phyloP scores from a whole-genome alignment of 2,113 vertebrate genomes.

The Oxygymnocypris stewartii region DNA sequence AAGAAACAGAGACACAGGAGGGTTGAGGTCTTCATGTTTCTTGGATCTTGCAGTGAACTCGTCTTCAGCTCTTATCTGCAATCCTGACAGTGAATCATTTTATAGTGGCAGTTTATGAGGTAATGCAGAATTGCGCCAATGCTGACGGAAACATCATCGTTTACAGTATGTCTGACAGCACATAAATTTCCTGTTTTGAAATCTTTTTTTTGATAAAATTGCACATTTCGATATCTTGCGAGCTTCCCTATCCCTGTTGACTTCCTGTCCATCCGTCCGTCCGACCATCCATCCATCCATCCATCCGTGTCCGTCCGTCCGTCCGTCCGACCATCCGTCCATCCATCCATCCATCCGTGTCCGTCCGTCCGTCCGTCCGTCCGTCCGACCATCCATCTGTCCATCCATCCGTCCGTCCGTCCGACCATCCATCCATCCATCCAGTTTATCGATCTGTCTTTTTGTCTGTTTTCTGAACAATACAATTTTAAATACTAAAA shows the following conservation, averaged over 20 bases:
- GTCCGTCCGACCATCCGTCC: too few relatives aligned
- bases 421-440: too few relatives aligned
- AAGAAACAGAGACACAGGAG: background rate
- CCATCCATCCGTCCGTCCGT: too few relatives aligned
- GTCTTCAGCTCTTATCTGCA: background rate
- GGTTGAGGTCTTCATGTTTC: constrained; percentile 2
- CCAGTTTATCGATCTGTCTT: too few relatives aligned
- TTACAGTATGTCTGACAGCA: background rate
- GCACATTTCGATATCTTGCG: background rate
- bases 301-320: too few relatives aligned
- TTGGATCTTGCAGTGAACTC: background rate
- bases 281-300: too few relatives aligned
- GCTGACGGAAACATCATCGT: background rate
- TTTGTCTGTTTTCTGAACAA: too few relatives aligned
- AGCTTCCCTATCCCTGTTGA: too few relatives aligned
- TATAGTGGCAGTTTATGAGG: background rate
- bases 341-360: too few relatives aligned
- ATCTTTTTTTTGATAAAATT: background rate
- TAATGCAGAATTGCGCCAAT: background rate
- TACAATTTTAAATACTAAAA: background rate
- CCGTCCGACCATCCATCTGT: too few relatives aligned
- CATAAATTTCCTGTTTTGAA: background rate
- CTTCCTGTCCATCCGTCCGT: too few relatives aligned
- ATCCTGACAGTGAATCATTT: background rate
- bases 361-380: too few relatives aligned